phyloP scores from a whole-genome alignment of 2,888 invertebrate species.

The Mactromeris polynyma region DNA sequence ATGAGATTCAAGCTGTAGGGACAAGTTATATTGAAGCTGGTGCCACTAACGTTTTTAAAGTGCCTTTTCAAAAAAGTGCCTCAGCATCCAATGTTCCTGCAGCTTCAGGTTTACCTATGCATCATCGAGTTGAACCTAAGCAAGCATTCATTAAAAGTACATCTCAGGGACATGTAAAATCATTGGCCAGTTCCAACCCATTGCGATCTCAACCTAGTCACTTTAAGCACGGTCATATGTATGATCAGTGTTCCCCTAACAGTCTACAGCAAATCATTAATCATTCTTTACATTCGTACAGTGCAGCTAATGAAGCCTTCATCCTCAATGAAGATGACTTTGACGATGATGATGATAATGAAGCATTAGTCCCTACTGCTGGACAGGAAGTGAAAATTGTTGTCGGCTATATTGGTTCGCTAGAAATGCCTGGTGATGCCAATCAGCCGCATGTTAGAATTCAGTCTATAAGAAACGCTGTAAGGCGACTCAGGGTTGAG shows the following conservation, averaged over 20 bases:
- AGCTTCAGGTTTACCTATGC: slow-evolving; percentile 55
- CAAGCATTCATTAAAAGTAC: slow-evolving; percentile 76
- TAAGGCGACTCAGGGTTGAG: slow-evolving; percentile 95
- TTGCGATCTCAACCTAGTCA: slow-evolving; percentile 42
- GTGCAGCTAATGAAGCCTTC: slow-evolving; percentile 76
- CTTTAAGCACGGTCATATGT: slow-evolving; percentile 58
- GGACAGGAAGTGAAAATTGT: slow-evolving; percentile 84
- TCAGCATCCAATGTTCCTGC: slow-evolving; percentile 65
- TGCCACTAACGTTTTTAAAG: slow-evolving; percentile 66
- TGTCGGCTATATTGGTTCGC: slow-evolving; percentile 97
- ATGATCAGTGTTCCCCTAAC: slow-evolving; percentile 70
- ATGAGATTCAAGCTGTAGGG: slow-evolving; percentile 63
- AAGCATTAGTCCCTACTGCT: slow-evolving; percentile 44
- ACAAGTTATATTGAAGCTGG: slow-evolving; percentile 70
- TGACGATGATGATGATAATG: slow-evolving; percentile 72
- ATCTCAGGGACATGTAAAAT: slow-evolving; percentile 64
- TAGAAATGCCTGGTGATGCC: slow-evolving; percentile 93
- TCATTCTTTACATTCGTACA: slow-evolving; percentile 71
- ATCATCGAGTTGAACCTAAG: slow-evolving; percentile 71
- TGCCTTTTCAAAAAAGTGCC: slow-evolving; percentile 66
- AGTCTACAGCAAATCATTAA: slow-evolving; percentile 70
- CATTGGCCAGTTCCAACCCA: slow-evolving; percentile 41
- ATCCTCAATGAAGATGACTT: slow-evolving; percentile 72
- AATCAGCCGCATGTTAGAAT: slow-evolving; percentile 88
- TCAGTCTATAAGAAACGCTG: slow-evolving; percentile 93